Evolutionary conservation across 2,797 vertebrate species (phyloP), one percentile per base, ranked within the genome.

Genomic region (Xyrichtys novacula): DNA sequence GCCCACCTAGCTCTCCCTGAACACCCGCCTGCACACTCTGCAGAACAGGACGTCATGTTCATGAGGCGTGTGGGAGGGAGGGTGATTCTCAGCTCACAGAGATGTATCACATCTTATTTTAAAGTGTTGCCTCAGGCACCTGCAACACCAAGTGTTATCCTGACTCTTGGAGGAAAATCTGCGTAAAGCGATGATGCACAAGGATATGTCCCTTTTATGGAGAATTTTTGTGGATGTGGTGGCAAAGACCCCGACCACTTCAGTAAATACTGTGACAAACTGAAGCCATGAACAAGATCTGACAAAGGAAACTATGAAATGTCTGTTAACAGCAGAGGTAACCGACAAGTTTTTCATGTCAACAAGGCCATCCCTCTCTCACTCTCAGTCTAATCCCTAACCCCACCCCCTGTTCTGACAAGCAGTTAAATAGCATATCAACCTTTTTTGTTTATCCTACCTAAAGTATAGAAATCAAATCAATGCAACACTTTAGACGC

Each of bases 51-150:
- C 43, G 42, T 71, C 60, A 72, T 48, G 55, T 71, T 67, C 1
- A 10, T 42, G 65, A 36, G 43, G 32, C 40, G 76, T 69, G 85
- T 84, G 81, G 76, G 50, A 58, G 47, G 65, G 11, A 20, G 48
- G 54, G 72, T 1, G 43, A 74, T 69, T 79, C 72, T 86, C 75
- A 68, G 63, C 49, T 76, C 25, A 17, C 36, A 64, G 32, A 20
- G 16, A n/a, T 56, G 76, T 38, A 71, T 58, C 74, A 39, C 38
- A 20, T 75, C 48, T 47, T 4, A 52, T 57, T 65, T 72, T 67
- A 25, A 72, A 55, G 58, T 29, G 60, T 69, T 70, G 47, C 42
- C 43, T 20, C 22, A 68, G 17, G 74, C 36, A 65, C n/a, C 44
- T 22, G 53, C 46, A 58, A 57, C 42, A 36, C 36, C 1, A 66